Conservation (phyloP, 2,888 invertebrate species). For the Pherbina coryleti region DNA sequence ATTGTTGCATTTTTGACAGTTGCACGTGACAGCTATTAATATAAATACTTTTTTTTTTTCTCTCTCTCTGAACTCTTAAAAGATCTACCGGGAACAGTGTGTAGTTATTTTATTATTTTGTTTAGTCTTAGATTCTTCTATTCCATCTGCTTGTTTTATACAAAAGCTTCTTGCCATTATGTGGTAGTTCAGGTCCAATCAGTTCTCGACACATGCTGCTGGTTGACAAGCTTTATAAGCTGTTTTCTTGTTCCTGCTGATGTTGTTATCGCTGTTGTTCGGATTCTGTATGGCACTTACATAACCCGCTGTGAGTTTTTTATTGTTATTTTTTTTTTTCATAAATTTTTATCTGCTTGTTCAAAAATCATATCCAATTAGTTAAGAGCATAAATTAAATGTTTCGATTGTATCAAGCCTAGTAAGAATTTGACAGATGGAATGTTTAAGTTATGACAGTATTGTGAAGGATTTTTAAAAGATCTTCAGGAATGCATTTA, state of each 20-base stretch:
- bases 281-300: neutral
- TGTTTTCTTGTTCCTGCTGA: neutral
- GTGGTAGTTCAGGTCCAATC: neutral
- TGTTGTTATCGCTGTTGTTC: conserved; percentile 6
- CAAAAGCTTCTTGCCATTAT: conserved; percentile 9
- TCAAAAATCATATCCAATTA: conserved; percentile 17
- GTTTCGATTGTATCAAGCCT: neutral
- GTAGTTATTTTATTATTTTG: neutral
- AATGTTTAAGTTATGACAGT: neutral
- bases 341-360: neutral
- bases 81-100: neutral
- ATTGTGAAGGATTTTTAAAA: too few relatives aligned
- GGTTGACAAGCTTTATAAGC: neutral
- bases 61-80: neutral
- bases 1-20: conserved; percentile 31
- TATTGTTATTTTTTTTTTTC: too few relatives aligned
- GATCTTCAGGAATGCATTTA: too few relatives aligned
- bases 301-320: conserved; percentile 9
- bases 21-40: conserved; percentile 22
- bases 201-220: neutral
- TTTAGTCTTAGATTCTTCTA: neutral
- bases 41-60: neutral
- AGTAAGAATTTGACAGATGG: neutral
- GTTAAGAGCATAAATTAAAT: conserved; percentile 17
- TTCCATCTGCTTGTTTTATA: neutral